Evolutionary conservation across 2,113 vertebrate species (phyloP), one percentile per base, ranked within the genome.

Genomic region (Bolborhynchus lineola): DNA sequence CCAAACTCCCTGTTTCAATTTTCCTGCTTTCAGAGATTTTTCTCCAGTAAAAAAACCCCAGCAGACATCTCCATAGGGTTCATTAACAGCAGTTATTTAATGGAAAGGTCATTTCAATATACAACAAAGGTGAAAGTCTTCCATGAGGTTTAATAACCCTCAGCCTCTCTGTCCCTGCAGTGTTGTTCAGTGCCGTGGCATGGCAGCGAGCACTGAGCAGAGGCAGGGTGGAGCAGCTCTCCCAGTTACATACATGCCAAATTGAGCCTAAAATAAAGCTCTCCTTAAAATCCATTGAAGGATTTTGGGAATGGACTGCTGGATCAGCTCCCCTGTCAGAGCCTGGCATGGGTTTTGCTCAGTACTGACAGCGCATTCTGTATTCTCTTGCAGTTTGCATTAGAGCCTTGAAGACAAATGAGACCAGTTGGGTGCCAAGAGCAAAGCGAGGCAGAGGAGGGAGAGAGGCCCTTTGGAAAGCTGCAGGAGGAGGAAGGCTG

Each of bases 201-300:
- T 0, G 16, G 11, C 55, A 28, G 52, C 0, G 2, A 44, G 86
- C 0, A 10, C 35, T 2, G 70, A 62, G 75, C 67, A 14, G 41
- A 13, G 55, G 7, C 20, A 3, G 62, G 12, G 17, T 31, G 82
- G 49, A 72, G 59, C 68, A 65, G 69, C 42, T 18, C 37, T 33
- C 25, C 4, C 31, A 24, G 29, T 16, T 39, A 59, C 53, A 35
- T 3, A 9, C 8, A 0, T 28, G 76, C 47, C 44, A 60, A 69
- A 72, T 1, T 23, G 19, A 91, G 37, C 68, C 49, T 53, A 70
- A 82, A 80, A 41, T 10, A 64, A 50, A 77, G n/a, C 20, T 10
- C 59, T 33, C 37, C 46, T 15, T 46, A 42, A 77, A 74, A 60
- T 3, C 16, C 37, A 35, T 3, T 1, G 25, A 26, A 59, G 63